A percentile compares a stretch with the other conserved stretches of the same genome.
phyloP scores from a whole-genome alignment of 1,140 invertebrate genomes.

The Trichogramma pretiosum region DNA sequence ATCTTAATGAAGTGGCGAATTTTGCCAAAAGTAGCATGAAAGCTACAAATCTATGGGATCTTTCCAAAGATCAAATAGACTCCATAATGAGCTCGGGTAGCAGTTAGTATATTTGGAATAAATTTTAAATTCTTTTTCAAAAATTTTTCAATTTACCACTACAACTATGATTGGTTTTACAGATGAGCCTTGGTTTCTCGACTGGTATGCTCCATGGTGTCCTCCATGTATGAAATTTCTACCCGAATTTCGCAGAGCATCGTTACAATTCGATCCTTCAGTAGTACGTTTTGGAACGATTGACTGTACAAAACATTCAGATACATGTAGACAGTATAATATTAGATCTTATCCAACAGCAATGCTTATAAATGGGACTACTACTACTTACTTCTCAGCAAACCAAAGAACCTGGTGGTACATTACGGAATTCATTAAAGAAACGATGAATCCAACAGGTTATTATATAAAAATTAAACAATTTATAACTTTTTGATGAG shows the following conservation, averaged over 20 bases:
- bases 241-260: constrained; percentile 64
- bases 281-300: constrained; percentile 57
- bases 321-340: constrained; percentile 52
- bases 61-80: constrained; percentile 54
- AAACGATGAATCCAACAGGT: constrained; percentile 48
- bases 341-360: constrained; percentile 67
- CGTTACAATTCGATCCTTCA: constrained; percentile 45
- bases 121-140: constrained; percentile 1
- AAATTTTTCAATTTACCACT: not conserved
- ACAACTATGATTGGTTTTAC: not conserved
- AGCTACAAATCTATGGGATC: constrained; percentile 54
- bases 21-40: constrained; percentile 60
- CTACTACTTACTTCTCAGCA: constrained; percentile 53
- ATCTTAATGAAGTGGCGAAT: constrained; percentile 56
- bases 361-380: constrained; percentile 59
- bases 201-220: constrained; percentile 79
- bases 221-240: constrained; percentile 70
- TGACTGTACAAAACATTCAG: constrained; percentile 51
- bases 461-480: constrained; percentile 5
- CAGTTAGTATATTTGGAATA: not conserved
- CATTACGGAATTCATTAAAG: constrained; percentile 62
- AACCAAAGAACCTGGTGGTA: constrained; percentile 48
- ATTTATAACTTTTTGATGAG: not conserved
- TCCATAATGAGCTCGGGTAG: constrained; percentile 28
- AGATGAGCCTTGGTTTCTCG: constrained; percentile 58